A percentile compares a stretch with the other conserved stretches of the same genome.
Conservation (phyloP, 2,113 vertebrate species). For the Echinops telfairi region DNA sequence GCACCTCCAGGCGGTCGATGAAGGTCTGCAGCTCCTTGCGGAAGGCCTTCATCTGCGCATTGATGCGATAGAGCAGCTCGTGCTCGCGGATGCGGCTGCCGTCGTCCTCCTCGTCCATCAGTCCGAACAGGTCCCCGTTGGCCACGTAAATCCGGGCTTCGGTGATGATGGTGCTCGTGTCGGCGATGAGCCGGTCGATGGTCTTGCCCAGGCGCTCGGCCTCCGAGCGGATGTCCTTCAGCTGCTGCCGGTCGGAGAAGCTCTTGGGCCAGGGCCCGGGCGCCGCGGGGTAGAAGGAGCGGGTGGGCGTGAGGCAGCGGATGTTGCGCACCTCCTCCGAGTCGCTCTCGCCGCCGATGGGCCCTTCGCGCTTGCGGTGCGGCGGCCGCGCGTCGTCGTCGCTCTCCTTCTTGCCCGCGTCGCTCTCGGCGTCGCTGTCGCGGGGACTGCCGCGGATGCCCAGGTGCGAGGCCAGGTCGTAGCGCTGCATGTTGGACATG, state of each 20-base stretch:
- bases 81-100: constrained; percentile 97
- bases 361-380: constrained; percentile 97
- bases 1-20: constrained; percentile 97
- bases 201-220: constrained; percentile 97
- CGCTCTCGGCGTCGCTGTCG: constrained; percentile 97
- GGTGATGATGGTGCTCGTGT: constrained; percentile 98
- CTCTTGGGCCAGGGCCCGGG: constrained; percentile 93
- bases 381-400: constrained; percentile 96
- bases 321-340: constrained; percentile 97
- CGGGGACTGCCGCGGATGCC: constrained; percentile 96
- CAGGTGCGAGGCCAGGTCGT: constrained; percentile 97
- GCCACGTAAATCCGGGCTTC: constrained; percentile 96
- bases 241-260: constrained; percentile 97
- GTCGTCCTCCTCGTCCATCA: constrained; percentile 97
- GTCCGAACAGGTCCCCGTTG: constrained; percentile 95
- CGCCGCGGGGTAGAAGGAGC: constrained; percentile 91
- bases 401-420: constrained; percentile 95
- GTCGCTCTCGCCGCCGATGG: constrained; percentile 97
- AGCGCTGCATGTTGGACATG: constrained; percentile 99
- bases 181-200: constrained; percentile 97
- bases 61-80: constrained; percentile 98
- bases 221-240: constrained; percentile 98
- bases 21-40: constrained; percentile 98
- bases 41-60: constrained; percentile 99
- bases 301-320: constrained; percentile 96